Evolutionary conservation across 2,888 invertebrate species (phyloP).

Genomic region (Drosophila gaucha): DNA sequence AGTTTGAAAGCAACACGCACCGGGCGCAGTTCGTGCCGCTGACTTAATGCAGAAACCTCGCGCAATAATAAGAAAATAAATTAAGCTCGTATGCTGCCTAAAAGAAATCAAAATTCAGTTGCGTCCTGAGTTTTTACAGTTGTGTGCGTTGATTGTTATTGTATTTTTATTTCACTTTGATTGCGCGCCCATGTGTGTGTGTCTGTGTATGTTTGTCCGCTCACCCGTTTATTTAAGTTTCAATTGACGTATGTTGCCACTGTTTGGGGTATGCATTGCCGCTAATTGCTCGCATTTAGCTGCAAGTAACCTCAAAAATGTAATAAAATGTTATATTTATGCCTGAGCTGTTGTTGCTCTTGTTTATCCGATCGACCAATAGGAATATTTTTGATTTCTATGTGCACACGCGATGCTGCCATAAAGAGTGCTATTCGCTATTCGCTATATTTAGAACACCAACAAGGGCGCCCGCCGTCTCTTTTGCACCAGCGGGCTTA

Average conservation of each 20-base stretch:
- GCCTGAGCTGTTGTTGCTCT: neutral
- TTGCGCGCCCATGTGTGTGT: slow-evolving; percentile 4
- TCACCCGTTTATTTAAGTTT: slow-evolving; percentile 27
- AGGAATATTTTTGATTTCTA: slow-evolving; percentile 8
- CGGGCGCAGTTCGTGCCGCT: slow-evolving; percentile 38
- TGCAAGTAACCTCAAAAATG: slow-evolving; percentile 7
- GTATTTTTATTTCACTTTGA: slow-evolving; percentile 36
- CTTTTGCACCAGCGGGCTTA: neutral
- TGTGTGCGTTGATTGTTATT: slow-evolving; percentile 28
- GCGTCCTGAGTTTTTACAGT: slow-evolving; percentile 17
- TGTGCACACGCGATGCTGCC: slow-evolving; percentile 34
- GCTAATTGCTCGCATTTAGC: slow-evolving; percentile 14
- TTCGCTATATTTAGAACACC: slow-evolving; percentile 22
- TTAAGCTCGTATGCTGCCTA: slow-evolving; percentile 25
- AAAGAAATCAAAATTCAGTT: slow-evolving; percentile 42
- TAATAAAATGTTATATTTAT: slow-evolving; percentile 3
- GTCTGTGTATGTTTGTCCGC: slow-evolving; percentile 4
- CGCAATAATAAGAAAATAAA: slow-evolving; percentile 22
- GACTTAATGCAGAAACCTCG: neutral
- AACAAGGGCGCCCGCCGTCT: slow-evolving; percentile 10
- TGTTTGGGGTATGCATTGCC: slow-evolving; percentile 11
- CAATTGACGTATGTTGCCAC: slow-evolving; percentile 11
- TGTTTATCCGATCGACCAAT: slow-evolving; percentile 14
- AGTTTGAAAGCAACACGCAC: slow-evolving; percentile 46
- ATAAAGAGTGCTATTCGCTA: slow-evolving; percentile 20